phyloP scores from a whole-genome alignment of 2,797 vertebrate species.

The Rhinatrema bivittatum region DNA sequence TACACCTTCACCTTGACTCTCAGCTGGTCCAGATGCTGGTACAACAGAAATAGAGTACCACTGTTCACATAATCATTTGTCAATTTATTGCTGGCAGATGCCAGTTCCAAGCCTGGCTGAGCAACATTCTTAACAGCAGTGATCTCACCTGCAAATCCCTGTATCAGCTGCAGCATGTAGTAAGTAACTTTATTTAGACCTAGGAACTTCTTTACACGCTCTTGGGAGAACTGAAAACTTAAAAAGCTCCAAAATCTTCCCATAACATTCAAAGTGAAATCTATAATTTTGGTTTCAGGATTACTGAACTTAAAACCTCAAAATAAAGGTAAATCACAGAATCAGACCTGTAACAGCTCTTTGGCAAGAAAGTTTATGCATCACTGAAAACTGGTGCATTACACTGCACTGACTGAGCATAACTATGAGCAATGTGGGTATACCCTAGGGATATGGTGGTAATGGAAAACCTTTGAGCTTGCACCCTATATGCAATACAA shows the following conservation, averaged over 20 bases:
- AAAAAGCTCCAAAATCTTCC: background rate
- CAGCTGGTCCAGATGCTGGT: constrained; percentile 8
- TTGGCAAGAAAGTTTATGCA: too few species aligned
- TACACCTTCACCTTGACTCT: background rate
- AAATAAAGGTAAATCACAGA: background rate
- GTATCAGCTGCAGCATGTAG: constrained; percentile 2
- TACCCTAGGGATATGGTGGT: too few species aligned
- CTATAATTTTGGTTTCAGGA: background rate
- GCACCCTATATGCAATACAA: too few species aligned
- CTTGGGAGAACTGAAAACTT: too few species aligned
- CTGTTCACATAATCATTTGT: background rate
- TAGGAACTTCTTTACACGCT: too few species aligned
- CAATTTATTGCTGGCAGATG: background rate
- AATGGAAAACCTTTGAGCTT: too few species aligned
- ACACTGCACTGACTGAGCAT: too few species aligned
- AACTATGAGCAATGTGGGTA: too few species aligned
- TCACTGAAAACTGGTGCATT: too few species aligned
- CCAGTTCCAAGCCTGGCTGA: background rate
- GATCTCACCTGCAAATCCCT: background rate
- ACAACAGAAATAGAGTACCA: constrained; percentile 1
- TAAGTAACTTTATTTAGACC: background rate
- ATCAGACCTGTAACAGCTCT: too few species aligned
- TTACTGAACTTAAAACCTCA: background rate
- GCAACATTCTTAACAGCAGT: background rate
- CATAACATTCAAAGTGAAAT: background rate